These are phyloP conservation scores for Tragulus kanchil DNA, from an alignment of 2,113 vertebrate species.

Conservation along the genomic window DNA sequence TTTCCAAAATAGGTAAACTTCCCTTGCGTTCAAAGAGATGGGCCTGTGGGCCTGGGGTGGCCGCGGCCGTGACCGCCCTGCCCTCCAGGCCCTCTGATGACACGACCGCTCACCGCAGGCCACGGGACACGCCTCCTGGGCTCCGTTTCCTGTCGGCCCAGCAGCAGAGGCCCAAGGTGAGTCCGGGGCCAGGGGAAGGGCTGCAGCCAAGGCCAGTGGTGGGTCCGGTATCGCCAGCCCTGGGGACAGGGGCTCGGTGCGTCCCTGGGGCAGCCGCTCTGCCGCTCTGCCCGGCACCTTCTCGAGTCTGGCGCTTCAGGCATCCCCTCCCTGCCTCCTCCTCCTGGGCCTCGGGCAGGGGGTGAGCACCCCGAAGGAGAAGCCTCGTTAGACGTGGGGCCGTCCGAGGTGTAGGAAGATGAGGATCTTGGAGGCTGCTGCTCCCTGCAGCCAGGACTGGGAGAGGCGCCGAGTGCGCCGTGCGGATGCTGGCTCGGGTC, in stretches of 20 bases:
- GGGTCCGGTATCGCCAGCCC: neutral
- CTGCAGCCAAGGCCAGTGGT: neutral
- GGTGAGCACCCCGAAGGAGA: neutral
- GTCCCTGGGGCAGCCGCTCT: neutral
- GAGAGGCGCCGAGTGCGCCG: neutral
- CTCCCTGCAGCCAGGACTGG: neutral
- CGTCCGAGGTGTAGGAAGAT: fast-evolving
- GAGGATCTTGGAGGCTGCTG: neutral
- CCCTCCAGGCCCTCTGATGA: constrained; percentile 77
- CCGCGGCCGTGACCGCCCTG: constrained; percentile 85
- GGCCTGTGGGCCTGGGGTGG: constrained; percentile 80
- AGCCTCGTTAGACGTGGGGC: neutral
- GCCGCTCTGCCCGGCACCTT: neutral
- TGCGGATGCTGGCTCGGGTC: neutral
- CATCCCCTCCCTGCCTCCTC: fast-evolving
- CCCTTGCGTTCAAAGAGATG: constrained; percentile 88
- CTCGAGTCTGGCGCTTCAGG: neutral
- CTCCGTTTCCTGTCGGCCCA: constrained; percentile 85
- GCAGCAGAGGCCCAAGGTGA: constrained; percentile 30
- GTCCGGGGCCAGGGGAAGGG: neutral
- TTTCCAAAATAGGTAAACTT: constrained; percentile 91
- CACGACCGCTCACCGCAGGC: constrained; percentile 66
- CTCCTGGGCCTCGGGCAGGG: neutral
- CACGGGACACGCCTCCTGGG: constrained; percentile 77
- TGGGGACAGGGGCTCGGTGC: fast-evolving